Conservation (phyloP, 1,140 invertebrate species). For the Aphidius ervi region DNA sequence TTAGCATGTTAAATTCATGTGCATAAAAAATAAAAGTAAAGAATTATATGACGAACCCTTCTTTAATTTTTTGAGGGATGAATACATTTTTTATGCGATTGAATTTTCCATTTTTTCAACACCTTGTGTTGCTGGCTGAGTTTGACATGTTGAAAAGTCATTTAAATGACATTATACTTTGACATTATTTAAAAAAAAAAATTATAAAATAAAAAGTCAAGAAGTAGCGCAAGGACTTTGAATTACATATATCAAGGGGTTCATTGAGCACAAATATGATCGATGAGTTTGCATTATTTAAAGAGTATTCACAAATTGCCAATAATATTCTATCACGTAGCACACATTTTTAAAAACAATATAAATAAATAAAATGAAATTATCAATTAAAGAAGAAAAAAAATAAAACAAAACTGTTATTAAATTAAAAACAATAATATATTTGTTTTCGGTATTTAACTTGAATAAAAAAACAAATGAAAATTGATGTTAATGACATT, state of each 20-base stretch:
- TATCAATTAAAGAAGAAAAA: background rate
- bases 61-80: background rate
- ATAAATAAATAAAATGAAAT: too few species aligned
- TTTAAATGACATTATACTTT: conserved; percentile 44
- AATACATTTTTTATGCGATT: conserved; percentile 38
- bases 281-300: conserved; percentile 22
- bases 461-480: background rate
- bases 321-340: too few species aligned
- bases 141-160: conserved; percentile 47
- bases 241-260: background rate
- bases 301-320: background rate
- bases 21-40: background rate
- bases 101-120: conserved; percentile 22
- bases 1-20: conserved; percentile 37
- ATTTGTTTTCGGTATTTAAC: too few species aligned
- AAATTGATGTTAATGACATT: too few species aligned
- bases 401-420: too few species aligned
- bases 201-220: background rate
- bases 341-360: too few species aligned
- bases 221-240: conserved; percentile 9
- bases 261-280: conserved; percentile 13
- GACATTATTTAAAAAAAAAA: background rate
- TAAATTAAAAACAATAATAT: too few species aligned
- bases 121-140: conserved; percentile 37
- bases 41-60: background rate